Evolutionary conservation across 2,888 invertebrate genomes (phyloP).

Genomic region (Carpatolechia fugitivella): DNA sequence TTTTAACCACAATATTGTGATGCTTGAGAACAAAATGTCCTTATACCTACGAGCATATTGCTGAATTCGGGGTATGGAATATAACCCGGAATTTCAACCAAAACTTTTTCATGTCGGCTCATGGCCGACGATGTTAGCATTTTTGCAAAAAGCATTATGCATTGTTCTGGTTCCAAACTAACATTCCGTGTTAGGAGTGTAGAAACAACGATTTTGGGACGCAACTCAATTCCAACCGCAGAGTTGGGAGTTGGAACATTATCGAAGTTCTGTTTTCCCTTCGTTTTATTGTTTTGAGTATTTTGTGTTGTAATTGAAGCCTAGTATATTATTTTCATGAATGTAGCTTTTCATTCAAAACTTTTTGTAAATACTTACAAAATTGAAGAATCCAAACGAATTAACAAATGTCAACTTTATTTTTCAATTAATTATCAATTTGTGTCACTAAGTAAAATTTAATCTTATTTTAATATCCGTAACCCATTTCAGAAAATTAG

Average conservation of each 20-base stretch:
- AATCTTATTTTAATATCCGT: no score
- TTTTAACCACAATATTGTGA: no score
- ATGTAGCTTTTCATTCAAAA: no score
- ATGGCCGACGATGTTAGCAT: conserved; percentile 8
- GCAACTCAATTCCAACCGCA: conserved; percentile 4
- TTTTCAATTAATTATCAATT: no score
- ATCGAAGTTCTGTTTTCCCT: background rate
- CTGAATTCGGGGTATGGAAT: conserved; percentile 11
- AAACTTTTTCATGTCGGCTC: conserved; percentile 12
- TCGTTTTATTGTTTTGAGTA: background rate
- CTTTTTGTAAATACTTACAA: no score
- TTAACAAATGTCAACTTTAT: no score
- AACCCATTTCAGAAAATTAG: no score
- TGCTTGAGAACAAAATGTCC: no score
- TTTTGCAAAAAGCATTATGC: conserved; percentile 7
- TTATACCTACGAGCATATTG: background rate
- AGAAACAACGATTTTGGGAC: background rate
- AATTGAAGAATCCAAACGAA: no score
- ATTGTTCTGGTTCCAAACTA: conserved; percentile 7
- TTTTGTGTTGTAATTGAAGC: background rate
- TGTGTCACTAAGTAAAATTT: no score
- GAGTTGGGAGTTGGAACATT: background rate
- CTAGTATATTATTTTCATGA: background rate
- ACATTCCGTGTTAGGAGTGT: conserved; percentile 7
- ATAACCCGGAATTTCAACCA: conserved; percentile 12